Evolutionary conservation across 1,140 invertebrate species (phyloP).

Genomic region (Camponotus vicinus): DNA sequence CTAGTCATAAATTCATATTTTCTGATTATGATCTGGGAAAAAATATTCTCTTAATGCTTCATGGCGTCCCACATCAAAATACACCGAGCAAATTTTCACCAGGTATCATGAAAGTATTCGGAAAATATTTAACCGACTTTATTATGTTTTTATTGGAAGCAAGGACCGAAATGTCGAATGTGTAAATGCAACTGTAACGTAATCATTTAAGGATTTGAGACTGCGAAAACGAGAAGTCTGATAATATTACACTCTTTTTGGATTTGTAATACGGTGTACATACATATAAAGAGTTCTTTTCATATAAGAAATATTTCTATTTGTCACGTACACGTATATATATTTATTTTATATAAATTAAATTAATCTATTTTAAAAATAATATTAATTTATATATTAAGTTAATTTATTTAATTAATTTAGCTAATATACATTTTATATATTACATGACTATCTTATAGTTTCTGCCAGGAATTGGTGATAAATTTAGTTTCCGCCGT

Average conservation of each 20-base stretch:
- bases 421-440: too few relatives aligned
- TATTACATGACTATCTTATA: too few relatives aligned
- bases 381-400: too few relatives aligned
- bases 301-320: neutral
- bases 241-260: neutral
- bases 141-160: neutral
- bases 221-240: constrained; percentile 1
- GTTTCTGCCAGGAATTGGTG: too few relatives aligned
- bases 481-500: too few relatives aligned
- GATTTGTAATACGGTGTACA: neutral
- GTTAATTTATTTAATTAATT: too few relatives aligned
- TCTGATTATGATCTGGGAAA: constrained; percentile 43
- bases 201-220: neutral
- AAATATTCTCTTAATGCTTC: constrained; percentile 36
- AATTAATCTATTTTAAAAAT: neutral
- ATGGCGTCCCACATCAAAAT: constrained; percentile 5
- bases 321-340: neutral
- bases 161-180: neutral
- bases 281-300: neutral
- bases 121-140: neutral
- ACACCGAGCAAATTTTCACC: constrained; percentile 18
- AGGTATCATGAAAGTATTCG: neutral
- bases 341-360: constrained; percentile 3
- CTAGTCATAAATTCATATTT: constrained; percentile 65
- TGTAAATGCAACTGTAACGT: neutral